phyloP scores from a whole-genome alignment of 2,113 vertebrate species.

The Tragulus kanchil region DNA sequence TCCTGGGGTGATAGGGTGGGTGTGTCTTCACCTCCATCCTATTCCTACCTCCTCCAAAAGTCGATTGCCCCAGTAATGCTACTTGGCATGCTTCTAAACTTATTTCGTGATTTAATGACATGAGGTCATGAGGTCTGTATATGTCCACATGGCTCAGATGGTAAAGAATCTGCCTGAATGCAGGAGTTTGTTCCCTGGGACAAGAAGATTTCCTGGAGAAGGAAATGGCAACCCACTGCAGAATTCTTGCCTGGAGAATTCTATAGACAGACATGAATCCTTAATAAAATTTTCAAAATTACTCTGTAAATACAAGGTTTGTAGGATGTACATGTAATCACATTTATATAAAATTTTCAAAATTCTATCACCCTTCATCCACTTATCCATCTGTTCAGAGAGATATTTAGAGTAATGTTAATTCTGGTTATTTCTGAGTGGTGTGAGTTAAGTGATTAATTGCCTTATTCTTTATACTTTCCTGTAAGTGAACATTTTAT shows the following conservation, averaged over 20 bases:
- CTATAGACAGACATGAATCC: no score
- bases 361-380: neutral
- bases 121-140: neutral
- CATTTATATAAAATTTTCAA: neutral
- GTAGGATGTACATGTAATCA: neutral
- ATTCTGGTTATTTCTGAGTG: neutral
- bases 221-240: no score
- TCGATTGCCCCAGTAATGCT: neutral
- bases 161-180: no score
- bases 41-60: neutral
- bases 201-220: no score
- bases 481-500: constrained; percentile 58
- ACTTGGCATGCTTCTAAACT: neutral
- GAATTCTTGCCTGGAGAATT: no score
- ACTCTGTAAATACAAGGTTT: neutral
- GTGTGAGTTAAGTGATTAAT: neutral
- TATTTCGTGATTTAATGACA: neutral
- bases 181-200: no score
- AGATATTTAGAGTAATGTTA: neutral
- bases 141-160: no score
- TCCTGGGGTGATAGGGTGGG: neutral
- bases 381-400: neutral
- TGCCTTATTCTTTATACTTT: constrained; percentile 54
- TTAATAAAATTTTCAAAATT: no score
- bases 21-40: neutral